Base-by-base conservation (phyloP, 1,140 invertebrate genomes). In the Drosophila hydei region DNA sequence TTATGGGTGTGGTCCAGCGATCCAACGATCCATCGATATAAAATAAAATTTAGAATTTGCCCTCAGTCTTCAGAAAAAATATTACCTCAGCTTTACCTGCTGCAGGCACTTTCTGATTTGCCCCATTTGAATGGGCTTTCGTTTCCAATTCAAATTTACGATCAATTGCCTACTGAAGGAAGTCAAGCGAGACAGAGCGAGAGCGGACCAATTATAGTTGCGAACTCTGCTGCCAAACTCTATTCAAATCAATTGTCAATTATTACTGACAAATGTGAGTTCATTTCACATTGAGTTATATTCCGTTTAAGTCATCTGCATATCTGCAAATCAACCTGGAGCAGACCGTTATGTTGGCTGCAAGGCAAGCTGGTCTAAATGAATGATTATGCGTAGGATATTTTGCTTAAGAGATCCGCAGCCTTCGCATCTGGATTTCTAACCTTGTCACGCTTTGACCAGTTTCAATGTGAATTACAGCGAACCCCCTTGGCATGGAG, bases 61-160 rank as follows among this genome's bases (percentile, higher is more conserved):
- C 51, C 51, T 18, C 27, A 47, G 63, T 48, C 52, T 58, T 52
- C 14, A 1, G 23, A 43, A 36, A 18, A 54, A 14, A 54, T 36
- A n/a, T 45, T 21, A 16, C 8, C 11, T 45, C 23, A 33, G 30
- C 18, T 43, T 36, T 38, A 30, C 33, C 40, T 63, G 14, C 16
- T 25, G 14, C 33, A n/a, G 68, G 68, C 61, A 18, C 12, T 61
- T 52, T 52, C 11, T 23, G 56, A 61, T 68, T 55, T 38, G 18
- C 30, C 18, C 30, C 50, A 51, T 62, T 40, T 18, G 16, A n/a
- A 51, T 45, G 40, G 23, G 33, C 27, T 60, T 36, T 33, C 18
- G 27, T 16, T 23, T 40, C 12, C 23, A 50, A 51, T 40, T 58
- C 21, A 72, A 72, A 71, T 84, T 84, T 87, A 87, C 42, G 80